These are phyloP conservation scores for Proctacanthus coquilletti DNA, from an alignment of 1,140 invertebrate genomes.

Conservation along the genomic window DNA sequence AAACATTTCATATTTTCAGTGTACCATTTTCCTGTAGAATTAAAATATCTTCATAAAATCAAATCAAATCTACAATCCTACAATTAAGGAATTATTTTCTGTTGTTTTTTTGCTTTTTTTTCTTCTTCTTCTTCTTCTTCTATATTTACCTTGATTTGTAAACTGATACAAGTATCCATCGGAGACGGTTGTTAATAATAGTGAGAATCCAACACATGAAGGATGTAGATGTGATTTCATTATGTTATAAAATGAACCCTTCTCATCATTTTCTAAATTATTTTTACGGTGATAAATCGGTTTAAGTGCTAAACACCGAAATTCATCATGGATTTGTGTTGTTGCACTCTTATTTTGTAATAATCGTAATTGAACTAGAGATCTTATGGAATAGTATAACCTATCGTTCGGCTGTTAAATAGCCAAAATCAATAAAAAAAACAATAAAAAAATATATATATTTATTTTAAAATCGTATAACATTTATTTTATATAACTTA, in stretches of 20 bases:
- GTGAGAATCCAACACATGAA: conserved; percentile 19
- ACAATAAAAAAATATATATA: background rate
- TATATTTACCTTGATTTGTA: conserved; percentile 16
- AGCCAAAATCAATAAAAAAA: background rate
- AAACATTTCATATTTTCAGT: conserved; percentile 27
- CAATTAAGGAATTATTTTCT: background rate
- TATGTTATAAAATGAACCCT: conserved; percentile 17
- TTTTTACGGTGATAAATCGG: conserved; percentile 21
- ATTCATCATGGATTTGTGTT: background rate
- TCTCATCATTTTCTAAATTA: conserved; percentile 9
- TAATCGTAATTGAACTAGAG: background rate
- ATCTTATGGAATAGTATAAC: background rate
- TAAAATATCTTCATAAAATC: background rate
- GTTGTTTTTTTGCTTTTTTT: background rate
- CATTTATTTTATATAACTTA: too few species aligned
- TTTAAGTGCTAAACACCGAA: too few species aligned
- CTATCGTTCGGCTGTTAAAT: background rate
- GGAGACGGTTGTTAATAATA: conserved; percentile 22
- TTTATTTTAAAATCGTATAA: background rate
- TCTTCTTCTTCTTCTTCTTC: background rate
- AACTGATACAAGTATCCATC: conserved; percentile 28
- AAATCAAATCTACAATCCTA: conserved; percentile 1
- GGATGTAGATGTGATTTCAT: conserved; percentile 23
- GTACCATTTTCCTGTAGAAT: conserved; percentile 17
- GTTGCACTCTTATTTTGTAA: background rate